Conservation (phyloP, 1,140 invertebrate species). For the Pogonus chalceus region DNA sequence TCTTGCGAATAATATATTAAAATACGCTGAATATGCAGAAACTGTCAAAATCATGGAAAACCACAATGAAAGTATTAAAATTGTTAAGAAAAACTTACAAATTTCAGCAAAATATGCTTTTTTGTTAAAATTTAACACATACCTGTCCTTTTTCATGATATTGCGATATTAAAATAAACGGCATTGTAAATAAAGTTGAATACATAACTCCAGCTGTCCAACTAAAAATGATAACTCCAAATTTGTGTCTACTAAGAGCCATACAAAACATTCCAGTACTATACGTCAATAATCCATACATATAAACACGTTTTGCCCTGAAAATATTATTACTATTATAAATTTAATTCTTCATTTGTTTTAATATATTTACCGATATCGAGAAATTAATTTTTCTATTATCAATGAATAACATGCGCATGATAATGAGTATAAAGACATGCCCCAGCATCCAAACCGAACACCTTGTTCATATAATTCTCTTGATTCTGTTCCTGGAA, state of each 20-base stretch:
- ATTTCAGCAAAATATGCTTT: too few relatives aligned
- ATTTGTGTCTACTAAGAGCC: slow-evolving; percentile 63
- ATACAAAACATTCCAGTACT: slow-evolving; percentile 81
- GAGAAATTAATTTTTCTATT: slow-evolving; percentile 79
- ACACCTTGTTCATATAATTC: slow-evolving; percentile 80
- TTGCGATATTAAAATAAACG: slow-evolving; percentile 84
- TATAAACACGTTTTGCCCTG: slow-evolving; percentile 79
- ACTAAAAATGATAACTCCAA: slow-evolving; percentile 79
- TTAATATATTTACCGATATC: slow-evolving; percentile 56
- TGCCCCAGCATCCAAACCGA: slow-evolving; percentile 89
- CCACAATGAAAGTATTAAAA: too few relatives aligned
- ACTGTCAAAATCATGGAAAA: too few relatives aligned
- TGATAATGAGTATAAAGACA: slow-evolving; percentile 92
- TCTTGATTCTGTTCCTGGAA: slow-evolving; percentile 49
- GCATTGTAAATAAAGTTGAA: slow-evolving; percentile 94
- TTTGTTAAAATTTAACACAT: too few relatives aligned
- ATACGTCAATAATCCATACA: slow-evolving; percentile 84
- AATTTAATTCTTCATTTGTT: neutral
- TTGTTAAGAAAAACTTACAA: too few relatives aligned
- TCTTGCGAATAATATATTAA: too few relatives aligned
- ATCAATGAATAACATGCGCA: slow-evolving; percentile 85
- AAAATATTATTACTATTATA: slow-evolving; percentile 30
- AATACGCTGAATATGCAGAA: too few relatives aligned
- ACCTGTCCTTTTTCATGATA: slow-evolving; percentile 84
- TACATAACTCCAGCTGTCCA: slow-evolving; percentile 93